Evolutionary conservation across 2,888 invertebrate species (phyloP).

Genomic region (Sphinx pinastri): DNA sequence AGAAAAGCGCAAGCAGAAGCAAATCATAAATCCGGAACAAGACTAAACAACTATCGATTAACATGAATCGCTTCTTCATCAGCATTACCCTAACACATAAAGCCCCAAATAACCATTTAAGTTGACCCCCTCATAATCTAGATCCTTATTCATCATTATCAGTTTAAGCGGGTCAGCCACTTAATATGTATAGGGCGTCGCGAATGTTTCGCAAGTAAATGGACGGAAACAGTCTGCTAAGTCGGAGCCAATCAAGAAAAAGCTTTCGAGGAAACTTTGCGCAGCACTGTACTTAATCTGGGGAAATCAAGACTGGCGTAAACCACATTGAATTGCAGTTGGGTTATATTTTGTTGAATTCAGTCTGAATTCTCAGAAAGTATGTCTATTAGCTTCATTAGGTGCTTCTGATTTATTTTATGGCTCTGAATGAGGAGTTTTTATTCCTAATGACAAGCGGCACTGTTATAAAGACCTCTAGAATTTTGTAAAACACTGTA

Average conservation of each 20-base stretch:
- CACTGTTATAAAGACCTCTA: no score
- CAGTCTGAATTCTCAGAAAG: no score
- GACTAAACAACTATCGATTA: not conserved
- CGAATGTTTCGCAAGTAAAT: conserved; percentile 28
- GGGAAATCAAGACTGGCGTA: conserved; percentile 25
- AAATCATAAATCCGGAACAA: not conserved
- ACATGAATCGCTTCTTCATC: not conserved
- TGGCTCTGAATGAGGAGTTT: no score
- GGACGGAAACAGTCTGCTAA: conserved; percentile 27
- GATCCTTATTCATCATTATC: conserved; percentile 25
- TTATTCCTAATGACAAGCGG: no score
- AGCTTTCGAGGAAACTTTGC: conserved; percentile 28
- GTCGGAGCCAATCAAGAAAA: conserved; percentile 29
- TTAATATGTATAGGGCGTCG: conserved; percentile 28
- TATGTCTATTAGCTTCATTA: no score
- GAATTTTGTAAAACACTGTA: no score
- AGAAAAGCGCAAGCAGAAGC: no score
- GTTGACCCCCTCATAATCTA: conserved; percentile 7
- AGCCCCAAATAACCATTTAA: conserved; percentile 10
- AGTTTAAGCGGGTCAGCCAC: conserved; percentile 24
- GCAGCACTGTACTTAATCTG: conserved; percentile 27
- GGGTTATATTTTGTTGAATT: not conserved
- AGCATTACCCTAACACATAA: conserved; percentile 16
- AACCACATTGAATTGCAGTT: conserved; percentile 17
- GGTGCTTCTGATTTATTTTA: no score